Evolutionary conservation across 1,140 invertebrate species (phyloP).

Genomic region (Ips typographus): DNA sequence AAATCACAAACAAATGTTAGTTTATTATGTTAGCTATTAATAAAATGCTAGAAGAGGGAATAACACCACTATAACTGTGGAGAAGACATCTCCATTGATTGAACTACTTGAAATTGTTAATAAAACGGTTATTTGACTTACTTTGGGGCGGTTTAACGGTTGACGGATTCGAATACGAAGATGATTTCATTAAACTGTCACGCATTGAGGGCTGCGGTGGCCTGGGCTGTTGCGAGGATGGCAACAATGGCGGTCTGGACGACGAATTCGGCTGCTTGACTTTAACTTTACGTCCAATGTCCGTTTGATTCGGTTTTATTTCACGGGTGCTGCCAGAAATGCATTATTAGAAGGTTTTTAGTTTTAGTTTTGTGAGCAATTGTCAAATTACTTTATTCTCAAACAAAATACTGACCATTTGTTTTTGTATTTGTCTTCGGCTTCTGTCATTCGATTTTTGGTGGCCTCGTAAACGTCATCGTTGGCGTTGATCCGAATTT

Average conservation of each 20-base stretch:
- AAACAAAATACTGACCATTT: conserved; percentile 81
- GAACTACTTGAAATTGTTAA: neutral
- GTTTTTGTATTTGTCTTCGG: conserved; percentile 87
- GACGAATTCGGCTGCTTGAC: conserved; percentile 56
- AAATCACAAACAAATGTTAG: neutral
- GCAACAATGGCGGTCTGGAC: conserved; percentile 37
- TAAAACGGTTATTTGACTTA: too few relatives aligned
- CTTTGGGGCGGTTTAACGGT: conserved; percentile 34
- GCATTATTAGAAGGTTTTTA: conserved; percentile 35
- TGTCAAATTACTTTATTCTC: too few relatives aligned
- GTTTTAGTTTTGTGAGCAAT: too few relatives aligned
- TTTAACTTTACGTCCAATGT: conserved; percentile 83
- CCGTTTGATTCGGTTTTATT: conserved; percentile 85
- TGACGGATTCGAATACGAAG: conserved; percentile 43
- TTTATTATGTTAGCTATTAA: too few relatives aligned
- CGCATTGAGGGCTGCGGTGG: conserved; percentile 46
- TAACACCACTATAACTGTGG: neutral
- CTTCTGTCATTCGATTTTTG: conserved; percentile 82
- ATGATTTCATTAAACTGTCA: conserved; percentile 42
- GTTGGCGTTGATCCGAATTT: conserved; percentile 88
- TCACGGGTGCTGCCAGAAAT: conserved; percentile 73
- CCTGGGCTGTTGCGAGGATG: conserved; percentile 44
- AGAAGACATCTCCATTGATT: too few relatives aligned
- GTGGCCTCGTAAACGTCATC: conserved; percentile 94
- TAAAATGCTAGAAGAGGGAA: too few relatives aligned